Evolutionary conservation across 23 tunicate genomes (phyloP), one percentile per base, ranked within the genome.

Genomic region (Trididemnum nubilum): DNA sequence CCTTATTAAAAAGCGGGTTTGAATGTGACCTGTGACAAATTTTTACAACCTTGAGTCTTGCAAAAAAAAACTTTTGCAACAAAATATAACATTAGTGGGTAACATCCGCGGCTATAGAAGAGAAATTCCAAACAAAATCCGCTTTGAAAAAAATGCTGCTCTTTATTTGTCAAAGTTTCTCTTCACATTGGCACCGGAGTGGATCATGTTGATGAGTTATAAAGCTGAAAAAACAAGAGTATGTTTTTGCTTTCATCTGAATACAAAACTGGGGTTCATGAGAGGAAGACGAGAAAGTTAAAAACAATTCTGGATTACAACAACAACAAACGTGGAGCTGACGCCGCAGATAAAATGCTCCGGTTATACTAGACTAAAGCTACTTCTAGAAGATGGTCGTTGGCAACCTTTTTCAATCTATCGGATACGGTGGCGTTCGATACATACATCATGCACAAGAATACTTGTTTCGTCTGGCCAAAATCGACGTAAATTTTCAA

Each of bases 21-120:
- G 61, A 38, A 73, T 73, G 79, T 73, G 61, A 73, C 79, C 26
- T 39, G 33, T 44, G 79, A 73, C 79, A 73, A 70, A 9, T 73
- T 73, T 73, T 73, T 73, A 15, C 79, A 39, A 37, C 40, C 26
- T 71, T 71, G 39, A 4, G 19, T 71, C 76, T 71, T 34, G 76
- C 76, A 33, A 63, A 63, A 71, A 19, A n/a, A 37, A 38, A 73
- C 58, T 38, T 44, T 77, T 77, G 38, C 81, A 54, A 33, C 3
- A 15, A 4, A 77, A 52, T 33, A 77, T 29, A 27, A 77, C 67
- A 54, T 27, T 77, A 27, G 37, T 77, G 58, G 81, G 81, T 51
- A 54, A 66, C 66, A 77, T 77, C 23, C 25, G 81, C 52, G 81
- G 23, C 25, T 29, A 77, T 77, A 66, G 81, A 77, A 29, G 81